These are phyloP conservation scores for Pseudomyrmex sp. DNA, from an alignment of 1,140 invertebrate genomes.

Conservation along the genomic window DNA sequence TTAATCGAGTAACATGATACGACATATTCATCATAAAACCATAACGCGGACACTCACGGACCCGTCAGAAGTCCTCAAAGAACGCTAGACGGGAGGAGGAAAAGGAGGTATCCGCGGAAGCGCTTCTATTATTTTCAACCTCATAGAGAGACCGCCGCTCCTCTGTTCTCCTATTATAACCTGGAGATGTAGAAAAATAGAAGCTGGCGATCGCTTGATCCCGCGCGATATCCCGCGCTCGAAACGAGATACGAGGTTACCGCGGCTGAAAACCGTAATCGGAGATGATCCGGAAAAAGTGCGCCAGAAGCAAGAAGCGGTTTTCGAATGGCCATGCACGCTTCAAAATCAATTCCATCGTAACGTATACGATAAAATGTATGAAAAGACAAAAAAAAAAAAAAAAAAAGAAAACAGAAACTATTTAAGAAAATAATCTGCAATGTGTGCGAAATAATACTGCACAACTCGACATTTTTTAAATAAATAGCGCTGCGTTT, in stretches of 20 bases:
- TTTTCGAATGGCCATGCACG: conserved; percentile 27
- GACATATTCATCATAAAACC: conserved; percentile 85
- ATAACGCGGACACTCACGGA: conserved; percentile 63
- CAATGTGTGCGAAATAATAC: not conserved
- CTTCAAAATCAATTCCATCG: not conserved
- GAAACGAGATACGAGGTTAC: conserved; percentile 57
- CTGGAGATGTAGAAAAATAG: conserved; percentile 51
- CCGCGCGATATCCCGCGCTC: conserved; percentile 30
- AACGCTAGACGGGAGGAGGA: conserved; percentile 72
- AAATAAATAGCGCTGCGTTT: too few relatives aligned
- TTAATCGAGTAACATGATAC: conserved; percentile 80
- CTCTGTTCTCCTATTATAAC: conserved; percentile 50
- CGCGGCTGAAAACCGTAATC: conserved; percentile 35
- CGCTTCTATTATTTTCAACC: conserved; percentile 58
- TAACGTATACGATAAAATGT: too few relatives aligned
- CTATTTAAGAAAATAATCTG: not conserved
- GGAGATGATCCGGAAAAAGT: conserved; percentile 59
- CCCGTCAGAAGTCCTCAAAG: conserved; percentile 80
- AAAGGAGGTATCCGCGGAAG: not conserved
- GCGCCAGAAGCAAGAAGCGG: conserved; percentile 44
- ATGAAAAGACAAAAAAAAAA: too few relatives aligned
- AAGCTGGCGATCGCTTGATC: conserved; percentile 51
- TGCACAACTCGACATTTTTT: too few relatives aligned
- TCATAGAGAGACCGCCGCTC: conserved; percentile 56
- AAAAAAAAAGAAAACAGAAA: too few relatives aligned